Evolutionary conservation across 2,113 vertebrate species (phyloP), one percentile per base, ranked within the genome.

Genomic region (Lamprologus lemairii): DNA sequence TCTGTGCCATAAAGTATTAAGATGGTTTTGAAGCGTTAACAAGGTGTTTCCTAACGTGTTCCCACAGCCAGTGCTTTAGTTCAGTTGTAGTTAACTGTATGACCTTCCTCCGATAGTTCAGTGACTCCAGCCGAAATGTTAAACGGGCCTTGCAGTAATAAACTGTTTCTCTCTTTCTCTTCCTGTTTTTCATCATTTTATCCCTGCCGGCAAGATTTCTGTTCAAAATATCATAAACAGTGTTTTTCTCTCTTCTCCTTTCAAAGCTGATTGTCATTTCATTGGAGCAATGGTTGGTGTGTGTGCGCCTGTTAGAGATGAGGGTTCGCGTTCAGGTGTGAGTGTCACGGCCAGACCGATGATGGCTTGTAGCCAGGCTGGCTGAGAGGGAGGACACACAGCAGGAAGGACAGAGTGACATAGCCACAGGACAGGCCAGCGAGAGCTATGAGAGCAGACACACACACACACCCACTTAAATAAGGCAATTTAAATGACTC

Each of bases 341-440:
- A 88, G 90, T 89, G 89, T 91, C 85, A 88, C 23, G 42, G 51
- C 71, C 63, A 28, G 78, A 55, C 68, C 8, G 14, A 83, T 23
- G 80, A 86, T 86, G 91, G 87, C 86, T 86, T 79, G 23, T 47
- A 88, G 86, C 89, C 90, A 85, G 84, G 84, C 42, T 28, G 26
- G 73, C 51, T n/a, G 9, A 49, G 75, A 88, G 92, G 86, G 73
- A 93, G 89, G 89, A 89, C 85, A 54, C 86, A 33, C 87, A 82
- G 68, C 86, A 83, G 84, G 92, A 91, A 91, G 88, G 92, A 90
- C 92, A 71, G 79, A 88, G 80, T 89, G 86, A 94, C 89, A 92
- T 86, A 89, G 88, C 88, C 88, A 86, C 89, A 90, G 91, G 90
- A 57, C 60, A 88, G 51, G 54, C 49, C 42, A 16, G 49, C 63